Base-by-base conservation (phyloP, 1,140 invertebrate species). In the Charaxes varanes region DNA sequence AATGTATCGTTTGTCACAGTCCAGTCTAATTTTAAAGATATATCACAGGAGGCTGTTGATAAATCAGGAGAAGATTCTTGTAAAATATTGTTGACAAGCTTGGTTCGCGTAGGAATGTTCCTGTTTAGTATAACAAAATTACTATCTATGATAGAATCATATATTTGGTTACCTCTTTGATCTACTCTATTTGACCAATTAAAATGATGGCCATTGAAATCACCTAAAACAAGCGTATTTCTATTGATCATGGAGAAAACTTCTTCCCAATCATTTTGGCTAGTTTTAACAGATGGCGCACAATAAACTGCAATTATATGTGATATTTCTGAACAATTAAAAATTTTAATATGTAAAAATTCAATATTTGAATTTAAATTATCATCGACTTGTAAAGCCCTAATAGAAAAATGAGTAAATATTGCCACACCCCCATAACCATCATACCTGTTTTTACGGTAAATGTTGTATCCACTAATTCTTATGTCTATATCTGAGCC, bases 391-490 rank as follows among this genome's bases (percentile, higher is more conserved):
- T n/a, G n/a, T n/a, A n/a, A n/a, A n/a, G n/a, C n/a, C n/a, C n/a
- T n/a, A 16, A 41, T 26, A 18, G 28, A 24, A n/a, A 15, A 16
- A 32, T 41, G 38, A n/a, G 19, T 24, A 16, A 41, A n/a, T 10
- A 32, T 15, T 24, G 38, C 38, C 1, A 41, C 13, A 24, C 28
- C 38, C 5, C 38, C 38, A 14, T 32, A 41, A n/a, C 28, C 27
- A 32, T 42, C 41, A n/a, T 15, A 14, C n/a, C 41, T 19, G 28
- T 34, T 32, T 28, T 21, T 30, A 4, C 23, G 12, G 17, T 14
- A 44, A 5, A 23, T 23, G 23, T 35, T 35, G 23, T 35, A 35
- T 21, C 19, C 33, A 12, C 33, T 35, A 7, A 35, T 35, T 14
- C 17, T 35, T 22, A 35, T 23, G 23, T 6, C 12, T 14, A 12